Evolutionary conservation across 2,888 invertebrate genomes (phyloP).

Genomic region (Prenolepis imparis): DNA sequence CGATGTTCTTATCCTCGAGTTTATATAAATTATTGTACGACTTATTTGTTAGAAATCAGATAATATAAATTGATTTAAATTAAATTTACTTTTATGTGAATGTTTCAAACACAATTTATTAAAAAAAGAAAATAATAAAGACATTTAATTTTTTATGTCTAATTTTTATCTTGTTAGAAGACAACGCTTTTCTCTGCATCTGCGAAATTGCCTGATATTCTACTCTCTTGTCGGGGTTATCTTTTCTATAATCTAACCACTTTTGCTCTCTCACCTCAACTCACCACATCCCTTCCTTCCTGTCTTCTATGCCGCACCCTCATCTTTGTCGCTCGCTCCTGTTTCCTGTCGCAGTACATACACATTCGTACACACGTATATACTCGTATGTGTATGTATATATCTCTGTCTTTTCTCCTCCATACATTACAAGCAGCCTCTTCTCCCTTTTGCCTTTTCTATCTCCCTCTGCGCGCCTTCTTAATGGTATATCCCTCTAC

Average conservation of each 20-base stretch:
- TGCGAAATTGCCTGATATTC: constrained; percentile 51
- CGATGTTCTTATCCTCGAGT: neutral
- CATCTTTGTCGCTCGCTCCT: constrained; percentile 41
- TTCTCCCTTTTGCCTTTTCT: constrained; percentile 47
- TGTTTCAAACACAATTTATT: neutral
- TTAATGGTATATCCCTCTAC: constrained; percentile 58
- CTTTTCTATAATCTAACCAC: constrained; percentile 59
- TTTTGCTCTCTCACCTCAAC: constrained; percentile 29
- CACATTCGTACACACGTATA: neutral
- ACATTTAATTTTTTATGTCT: neutral
- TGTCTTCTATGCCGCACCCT: constrained; percentile 28
- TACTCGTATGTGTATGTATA: neutral
- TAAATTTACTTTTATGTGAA: neutral
- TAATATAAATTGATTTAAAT: neutral
- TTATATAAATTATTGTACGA: neutral
- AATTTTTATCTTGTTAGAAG: constrained; percentile 25
- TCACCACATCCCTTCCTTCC: constrained; percentile 50
- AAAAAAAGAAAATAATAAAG: too few relatives aligned
- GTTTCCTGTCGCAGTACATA: constrained; percentile 28
- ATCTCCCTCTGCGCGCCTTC: constrained; percentile 44
- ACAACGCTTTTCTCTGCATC: constrained; percentile 27
- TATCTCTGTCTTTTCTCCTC: constrained; percentile 4
- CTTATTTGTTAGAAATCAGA: neutral
- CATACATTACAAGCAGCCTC: neutral
- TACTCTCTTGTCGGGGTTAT: constrained; percentile 48